Base-by-base conservation (phyloP, 1,140 invertebrate genomes). In the Asobara japonica region DNA sequence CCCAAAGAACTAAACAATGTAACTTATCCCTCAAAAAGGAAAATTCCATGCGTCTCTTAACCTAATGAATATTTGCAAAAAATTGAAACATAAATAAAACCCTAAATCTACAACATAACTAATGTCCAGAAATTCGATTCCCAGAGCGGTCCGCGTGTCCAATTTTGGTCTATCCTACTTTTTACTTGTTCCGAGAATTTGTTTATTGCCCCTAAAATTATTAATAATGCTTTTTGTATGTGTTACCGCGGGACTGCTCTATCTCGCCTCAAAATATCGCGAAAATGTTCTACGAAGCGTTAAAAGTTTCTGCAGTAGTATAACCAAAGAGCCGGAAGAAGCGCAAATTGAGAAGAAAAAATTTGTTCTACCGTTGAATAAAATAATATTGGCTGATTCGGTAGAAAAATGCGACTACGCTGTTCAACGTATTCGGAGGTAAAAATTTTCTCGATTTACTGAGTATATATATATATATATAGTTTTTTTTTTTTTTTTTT, bases 241-340 rank as follows among this genome's bases (percentile, higher is more conserved):
- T 69, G 79, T 85, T 48, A 86, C 84, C 48, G 81, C 85, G 33
- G 85, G 84, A 31, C 75, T 87, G 13, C 82, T 84, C 13, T 69
- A 86, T 13, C 68, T 87, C 56, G 84, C 82, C n/a, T 85, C 84
- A 48, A 87, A 86, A 71, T 87, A 86, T 74, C 84, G 81, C 76
- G 78, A 81, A 13, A 86, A 87, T 76, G 82, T 87, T 33, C 75
- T 85, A 77, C 76, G 75, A 69, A 81, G 83, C 18, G 80, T 86
- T 18, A 83, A 83, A 72, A 77, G 83, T 16, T 51, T 87, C 8
- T 86, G 81, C 67, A 72, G 27, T 7, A 60, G 56, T 25, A 71
- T 31, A 41, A 74, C 73, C 27, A 71, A 48, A 25, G 68, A 60
- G 56, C 74, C 75, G 30, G 71, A 69, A 61, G 71, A 68, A 13